Evolutionary conservation across 1,140 invertebrate genomes (phyloP), one percentile per base, ranked within the genome.

Genomic region (Drosophila pseudoobscura): DNA sequence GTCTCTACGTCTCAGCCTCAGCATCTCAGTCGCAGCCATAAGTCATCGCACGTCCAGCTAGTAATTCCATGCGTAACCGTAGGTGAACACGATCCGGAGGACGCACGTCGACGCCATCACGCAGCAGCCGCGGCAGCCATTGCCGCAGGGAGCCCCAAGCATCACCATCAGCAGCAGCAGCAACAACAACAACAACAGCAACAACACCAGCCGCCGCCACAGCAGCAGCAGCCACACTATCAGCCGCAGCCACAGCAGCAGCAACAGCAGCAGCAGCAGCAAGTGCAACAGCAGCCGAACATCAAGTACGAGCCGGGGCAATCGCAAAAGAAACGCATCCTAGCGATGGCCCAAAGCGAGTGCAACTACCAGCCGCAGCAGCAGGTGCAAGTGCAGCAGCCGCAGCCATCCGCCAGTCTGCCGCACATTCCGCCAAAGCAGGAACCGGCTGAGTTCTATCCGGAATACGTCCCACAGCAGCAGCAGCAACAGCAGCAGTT

Each of bases 321-420:
- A 78, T 96, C 96, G 11, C 96, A 97, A 92, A 98, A 98, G 93
- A 98, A 98, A 91, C 94, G 97, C 44, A 92, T 98, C 46, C 91
- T 98, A 75, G 96, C 96, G 17, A 92, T 94, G 91, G 96, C 96
- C 13, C 97, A 98, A 91, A 96, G 95, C 35, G 97, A 97, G 89
- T 96, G 96, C 45, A 69, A 53, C 80, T 94, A 94, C 92, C 85
- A 94, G 31, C 75, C 89, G 29, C 61, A 64, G 41, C 63, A 69
- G 15, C 45, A 88, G 43, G 66, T 63, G 49, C 69, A 75, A 26
- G 58, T 52, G 22, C 76, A 94, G 91, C 83, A 94, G 22, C 78
- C 69, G 17, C 51, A 59, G 6, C 50, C 85, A 39, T 75, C 80
- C 2, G 64, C 44, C 45, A 84, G 82, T 51, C 65, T 91, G 72